These are phyloP conservation scores for Dissostichus mawsoni DNA, from an alignment of 2,113 vertebrate genomes.

Conservation along the genomic window DNA sequence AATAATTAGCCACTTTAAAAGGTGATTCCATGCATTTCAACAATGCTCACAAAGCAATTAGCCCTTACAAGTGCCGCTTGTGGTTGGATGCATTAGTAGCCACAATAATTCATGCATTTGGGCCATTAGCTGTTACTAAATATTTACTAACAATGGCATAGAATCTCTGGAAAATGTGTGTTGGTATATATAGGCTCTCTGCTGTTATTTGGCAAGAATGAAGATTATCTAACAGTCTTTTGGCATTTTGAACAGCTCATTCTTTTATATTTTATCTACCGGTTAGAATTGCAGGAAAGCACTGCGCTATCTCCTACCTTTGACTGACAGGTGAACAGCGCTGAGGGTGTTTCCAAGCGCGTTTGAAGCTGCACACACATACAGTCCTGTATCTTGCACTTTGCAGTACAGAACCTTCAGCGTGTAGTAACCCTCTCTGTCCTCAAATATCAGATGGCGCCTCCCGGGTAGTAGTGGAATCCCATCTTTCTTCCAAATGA, in stretches of 20 bases:
- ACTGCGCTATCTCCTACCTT: slow-evolving; percentile 84
- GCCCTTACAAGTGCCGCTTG: not conserved
- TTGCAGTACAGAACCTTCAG: slow-evolving; percentile 97
- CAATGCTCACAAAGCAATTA: slow-evolving; percentile 7
- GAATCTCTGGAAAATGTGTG: not conserved
- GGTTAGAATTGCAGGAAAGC: not conserved
- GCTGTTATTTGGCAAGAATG: not conserved
- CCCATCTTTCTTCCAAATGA: slow-evolving; percentile 94
- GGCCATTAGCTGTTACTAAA: not conserved
- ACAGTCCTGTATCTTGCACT: slow-evolving; percentile 91
- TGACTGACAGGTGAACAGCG: slow-evolving; percentile 91
- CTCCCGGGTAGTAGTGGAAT: slow-evolving; percentile 81
- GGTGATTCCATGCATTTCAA: slow-evolving; percentile 7
- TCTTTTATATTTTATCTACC: not conserved
- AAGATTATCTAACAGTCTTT: not conserved
- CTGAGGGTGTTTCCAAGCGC: slow-evolving; percentile 94
- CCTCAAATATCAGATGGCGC: slow-evolving; percentile 93
- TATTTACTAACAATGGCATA: not conserved
- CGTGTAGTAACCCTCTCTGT: slow-evolving; percentile 95
- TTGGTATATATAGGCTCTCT: not conserved
- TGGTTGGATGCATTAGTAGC: not conserved
- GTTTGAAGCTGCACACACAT: slow-evolving; percentile 93
- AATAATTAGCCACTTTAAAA: slow-evolving; percentile 44
- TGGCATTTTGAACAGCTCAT: not conserved
- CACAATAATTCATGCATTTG: not conserved